Evolutionary conservation across 2,797 vertebrate species (phyloP), one percentile per base, ranked within the genome.

Genomic region (Loriculus beryllinus): DNA sequence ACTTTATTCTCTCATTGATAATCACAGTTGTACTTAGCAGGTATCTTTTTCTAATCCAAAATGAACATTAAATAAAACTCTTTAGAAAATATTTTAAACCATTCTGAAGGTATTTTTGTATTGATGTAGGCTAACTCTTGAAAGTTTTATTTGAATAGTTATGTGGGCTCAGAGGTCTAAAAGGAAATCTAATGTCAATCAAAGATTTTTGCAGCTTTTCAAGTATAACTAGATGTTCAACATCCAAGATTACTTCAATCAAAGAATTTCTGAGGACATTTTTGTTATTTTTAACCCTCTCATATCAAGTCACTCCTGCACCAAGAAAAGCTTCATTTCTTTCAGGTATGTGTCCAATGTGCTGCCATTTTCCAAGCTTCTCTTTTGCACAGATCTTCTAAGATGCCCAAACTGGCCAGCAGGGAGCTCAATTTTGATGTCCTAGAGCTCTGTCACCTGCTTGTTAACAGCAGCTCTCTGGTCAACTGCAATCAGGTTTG

Each of bases 1-100:
- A 86, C 21, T 76, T 85, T 88, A 96, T 91, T 86, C 29, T 48
- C 15, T 72, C 25, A 29, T 8, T 57, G 35, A 31, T 42, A 86
- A 64, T 13, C 16, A 35, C 18, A 35, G 12, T 8, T 59, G 15
- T 77, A 51, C 35, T 57, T 54, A 69, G 12, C 8, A 67, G 7
- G 6, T 29, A 21, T 72, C 10, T 51, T 62, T 54, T 45, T 49
- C 29, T 74, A 57, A 45, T 39, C 3, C 18, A 59, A 82, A 89
- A 67, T 23, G 2, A 79, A 84, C 7, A 13, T 15, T 62, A 49
- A 82, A 64, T 5, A 69, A 76, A 70, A 14, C 2, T 39, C 33
- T 39, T 42, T 40, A 71, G 16, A 59, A 86, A 78, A 60, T 0
- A 64, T 68, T 78, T 52, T 40, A 60, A 86, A 56, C 12, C 7